Evolutionary conservation across 1,140 invertebrate species (phyloP).

Genomic region (Gonioctena quinquepunctata): DNA sequence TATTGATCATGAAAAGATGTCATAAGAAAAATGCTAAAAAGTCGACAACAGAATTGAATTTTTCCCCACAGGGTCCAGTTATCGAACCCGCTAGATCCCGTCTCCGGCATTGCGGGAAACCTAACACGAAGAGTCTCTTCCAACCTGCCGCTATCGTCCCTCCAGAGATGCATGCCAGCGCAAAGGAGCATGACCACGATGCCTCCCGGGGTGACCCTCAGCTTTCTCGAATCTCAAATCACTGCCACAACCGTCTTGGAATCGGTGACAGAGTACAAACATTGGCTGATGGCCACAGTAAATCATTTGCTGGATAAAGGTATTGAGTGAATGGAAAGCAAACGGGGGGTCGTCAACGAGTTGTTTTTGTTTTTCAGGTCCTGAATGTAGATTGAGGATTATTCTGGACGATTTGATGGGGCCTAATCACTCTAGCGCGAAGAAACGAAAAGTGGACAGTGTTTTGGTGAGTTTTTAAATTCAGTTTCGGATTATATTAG

Average conservation of each 20-base stretch:
- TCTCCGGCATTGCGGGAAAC: conserved; percentile 53
- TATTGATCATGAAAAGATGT: too few relatives aligned
- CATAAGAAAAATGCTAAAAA: too few relatives aligned
- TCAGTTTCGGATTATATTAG: too few relatives aligned
- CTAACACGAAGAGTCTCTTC: conserved; percentile 35
- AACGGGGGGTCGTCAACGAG: neutral
- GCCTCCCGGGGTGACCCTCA: conserved; percentile 62
- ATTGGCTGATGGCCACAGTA: conserved; percentile 77
- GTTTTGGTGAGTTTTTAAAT: conserved; percentile 41
- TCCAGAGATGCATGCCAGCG: conserved; percentile 44
- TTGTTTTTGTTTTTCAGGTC: conserved; percentile 58
- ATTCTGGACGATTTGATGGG: conserved; percentile 78
- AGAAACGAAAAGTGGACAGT: conserved; percentile 36
- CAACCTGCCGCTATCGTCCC: conserved; percentile 47
- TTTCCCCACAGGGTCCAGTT: conserved; percentile 56
- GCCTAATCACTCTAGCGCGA: conserved; percentile 66
- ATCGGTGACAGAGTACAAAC: conserved; percentile 74
- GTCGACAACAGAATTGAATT: neutral
- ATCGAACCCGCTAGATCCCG: conserved; percentile 57
- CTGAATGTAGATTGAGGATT: conserved; percentile 69
- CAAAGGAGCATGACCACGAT: conserved; percentile 47
- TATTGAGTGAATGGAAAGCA: conserved; percentile 43
- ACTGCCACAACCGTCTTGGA: conserved; percentile 69
- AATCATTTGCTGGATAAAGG: conserved; percentile 78
- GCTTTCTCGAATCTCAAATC: conserved; percentile 79